Base-by-base conservation (phyloP, 1,140 invertebrate species). In the Cydia amplana region DNA sequence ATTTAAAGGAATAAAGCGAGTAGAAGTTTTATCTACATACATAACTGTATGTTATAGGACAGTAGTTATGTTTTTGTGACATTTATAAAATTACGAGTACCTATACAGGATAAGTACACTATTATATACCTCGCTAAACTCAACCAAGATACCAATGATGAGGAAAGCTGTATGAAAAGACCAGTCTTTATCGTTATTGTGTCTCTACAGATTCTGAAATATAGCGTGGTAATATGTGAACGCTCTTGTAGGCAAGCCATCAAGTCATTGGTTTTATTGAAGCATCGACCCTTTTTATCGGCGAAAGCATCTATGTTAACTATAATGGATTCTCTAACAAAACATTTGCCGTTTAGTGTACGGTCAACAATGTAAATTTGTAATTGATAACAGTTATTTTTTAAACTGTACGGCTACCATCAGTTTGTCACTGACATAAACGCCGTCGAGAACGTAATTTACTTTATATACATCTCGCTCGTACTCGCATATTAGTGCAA, bases 241-340 rank as follows among this genome's bases (percentile, higher is more conserved):
- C 32, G 18, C 36, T 18, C 32, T 43, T 70, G 36, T 40, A 70
- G 36, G 28, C 65, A 70, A 36, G 28, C 65, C 36, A 70, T 43
- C 65, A 70, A 70, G 28, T 40, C 65, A 70, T 70, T 70, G 65
- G 16, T 70, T 70, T 70, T 70, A 70, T 70, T 18, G 65, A 70
- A 18, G 32, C n/a, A 70, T 70, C 65, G 32, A 70, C 32, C 32
- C n/a, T 70, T 70, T 70, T 70, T 70, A 70, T 70, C 65, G 65
- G 65, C 7, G 18, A 70, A 32, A 9, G 10, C 20, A 70, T 40
- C 32, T 70, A 12, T 70, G 65, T 70, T 70, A 70, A 70, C 65
- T 70, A 70, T 70, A 36, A 70, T 70, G 6, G n/a, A 70, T 43
- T 70, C n/a, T 70, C 12, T 70, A 43, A n/a, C 36, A 70, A 70